phyloP scores from a whole-genome alignment of 2,113 vertebrate species.

The Proteles cristata region DNA sequence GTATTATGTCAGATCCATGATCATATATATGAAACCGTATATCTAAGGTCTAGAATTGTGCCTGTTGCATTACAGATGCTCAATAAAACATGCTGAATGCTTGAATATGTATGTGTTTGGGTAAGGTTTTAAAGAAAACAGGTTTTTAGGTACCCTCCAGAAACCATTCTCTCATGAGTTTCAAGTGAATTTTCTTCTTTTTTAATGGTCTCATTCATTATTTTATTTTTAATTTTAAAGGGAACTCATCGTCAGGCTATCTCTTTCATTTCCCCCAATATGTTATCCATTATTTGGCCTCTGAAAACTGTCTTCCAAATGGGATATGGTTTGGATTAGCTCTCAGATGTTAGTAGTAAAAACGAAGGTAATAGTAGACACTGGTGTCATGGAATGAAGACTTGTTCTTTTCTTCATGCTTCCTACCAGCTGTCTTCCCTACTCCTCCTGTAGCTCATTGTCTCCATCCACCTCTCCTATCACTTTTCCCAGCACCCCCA shows the following conservation, averaged over 20 bases:
- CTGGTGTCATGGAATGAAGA: background rate
- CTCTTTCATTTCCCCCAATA: background rate
- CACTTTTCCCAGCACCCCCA: fast-evolving
- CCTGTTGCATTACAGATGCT: background rate
- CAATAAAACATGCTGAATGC: background rate
- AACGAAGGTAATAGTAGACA: background rate
- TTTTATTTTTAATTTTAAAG: constrained; percentile 48
- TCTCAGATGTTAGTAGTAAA: background rate
- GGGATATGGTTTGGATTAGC: background rate
- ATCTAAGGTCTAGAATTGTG: background rate
- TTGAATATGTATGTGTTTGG: background rate
- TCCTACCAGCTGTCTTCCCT: background rate
- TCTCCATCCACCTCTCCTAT: background rate
- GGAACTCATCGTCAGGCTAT: background rate
- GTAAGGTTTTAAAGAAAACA: background rate
- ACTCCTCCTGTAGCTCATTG: background rate
- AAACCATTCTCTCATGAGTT: constrained; percentile 35
- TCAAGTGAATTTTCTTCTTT: background rate
- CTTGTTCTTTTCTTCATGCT: background rate
- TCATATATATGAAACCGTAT: background rate
- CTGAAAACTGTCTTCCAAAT: background rate
- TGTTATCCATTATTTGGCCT: background rate
- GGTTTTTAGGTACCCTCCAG: background rate
- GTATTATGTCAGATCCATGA: background rate
- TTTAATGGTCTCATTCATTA: background rate